Conservation (phyloP, 2,888 invertebrate genomes). For the Nematopogon swammerdamellus region DNA sequence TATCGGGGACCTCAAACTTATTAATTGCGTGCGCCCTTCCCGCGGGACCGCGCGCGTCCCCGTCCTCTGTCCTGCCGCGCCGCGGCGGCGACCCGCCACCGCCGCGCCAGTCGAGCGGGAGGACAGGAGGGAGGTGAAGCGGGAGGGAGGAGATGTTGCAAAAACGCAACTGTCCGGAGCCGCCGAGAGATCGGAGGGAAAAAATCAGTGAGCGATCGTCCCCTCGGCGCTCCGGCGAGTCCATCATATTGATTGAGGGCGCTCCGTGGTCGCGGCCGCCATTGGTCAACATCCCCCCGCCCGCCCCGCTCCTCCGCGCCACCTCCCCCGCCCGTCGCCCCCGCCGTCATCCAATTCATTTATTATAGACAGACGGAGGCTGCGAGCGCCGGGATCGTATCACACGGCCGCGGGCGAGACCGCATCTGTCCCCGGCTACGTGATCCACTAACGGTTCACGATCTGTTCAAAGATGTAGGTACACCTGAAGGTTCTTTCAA, state of each 20-base stretch:
- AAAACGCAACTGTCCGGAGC: conserved; percentile 50
- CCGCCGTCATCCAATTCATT: conserved; percentile 35
- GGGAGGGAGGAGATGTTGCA: conserved; percentile 28
- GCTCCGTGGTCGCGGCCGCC: conserved; percentile 31
- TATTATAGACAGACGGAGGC: conserved; percentile 38
- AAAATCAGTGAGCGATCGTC: conserved; percentile 59
- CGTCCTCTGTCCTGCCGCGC: background rate
- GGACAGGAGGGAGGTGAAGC: background rate
- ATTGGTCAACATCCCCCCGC: conserved; percentile 45
- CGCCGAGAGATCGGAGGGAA: conserved; percentile 50
- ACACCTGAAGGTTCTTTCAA: too few relatives aligned
- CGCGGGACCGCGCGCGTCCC: conserved; percentile 30
- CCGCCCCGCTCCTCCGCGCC: conserved; percentile 30
- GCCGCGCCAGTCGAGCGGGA: background rate
- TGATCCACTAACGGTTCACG: too few relatives aligned
- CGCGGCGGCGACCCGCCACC: background rate
- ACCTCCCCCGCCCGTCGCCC: conserved; percentile 1
- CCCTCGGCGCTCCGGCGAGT: conserved; percentile 49
- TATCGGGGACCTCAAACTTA: conserved; percentile 31
- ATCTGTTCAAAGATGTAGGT: too few relatives aligned
- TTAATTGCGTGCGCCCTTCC: conserved; percentile 50
- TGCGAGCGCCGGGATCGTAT: background rate
- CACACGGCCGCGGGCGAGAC: background rate
- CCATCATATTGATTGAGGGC: conserved; percentile 61
- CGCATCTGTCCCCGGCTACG: too few relatives aligned